These are phyloP conservation scores for Dilophus febrilis DNA, from an alignment of 2,888 invertebrate genomes.

Conservation along the genomic window DNA sequence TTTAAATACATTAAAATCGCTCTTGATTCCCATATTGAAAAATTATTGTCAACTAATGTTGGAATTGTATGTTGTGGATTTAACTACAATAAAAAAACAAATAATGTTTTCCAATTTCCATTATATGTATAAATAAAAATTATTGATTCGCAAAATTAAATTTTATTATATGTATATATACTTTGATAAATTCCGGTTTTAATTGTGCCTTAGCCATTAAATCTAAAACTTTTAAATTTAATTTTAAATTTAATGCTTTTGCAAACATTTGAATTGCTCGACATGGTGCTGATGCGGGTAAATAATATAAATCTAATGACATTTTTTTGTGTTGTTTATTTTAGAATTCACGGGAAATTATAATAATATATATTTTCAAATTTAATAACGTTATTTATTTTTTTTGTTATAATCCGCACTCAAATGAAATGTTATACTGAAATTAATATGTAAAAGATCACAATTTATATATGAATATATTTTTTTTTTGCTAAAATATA, in stretches of 20 bases:
- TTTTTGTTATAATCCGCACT: no score
- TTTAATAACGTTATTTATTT: no score
- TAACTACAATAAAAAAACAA: neutral
- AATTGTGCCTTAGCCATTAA: slow-evolving; percentile 39
- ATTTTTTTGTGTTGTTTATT: neutral
- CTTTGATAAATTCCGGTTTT: slow-evolving; percentile 44
- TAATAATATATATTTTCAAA: no score
- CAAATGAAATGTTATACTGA: no score
- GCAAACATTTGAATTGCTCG: slow-evolving; percentile 39
- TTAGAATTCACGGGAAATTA: no score
- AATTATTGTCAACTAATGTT: slow-evolving; percentile 4
- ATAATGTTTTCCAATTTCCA: neutral
- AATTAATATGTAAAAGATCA: no score
- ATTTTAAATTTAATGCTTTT: slow-evolving; percentile 37
- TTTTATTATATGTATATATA: no score
- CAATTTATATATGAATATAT: no score
- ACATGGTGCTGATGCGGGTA: slow-evolving; percentile 38
- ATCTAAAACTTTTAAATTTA: slow-evolving; percentile 37
- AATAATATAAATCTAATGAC: slow-evolving; percentile 36
- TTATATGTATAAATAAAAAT: no score
- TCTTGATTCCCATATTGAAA: slow-evolving; percentile 4
- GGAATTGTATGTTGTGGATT: slow-evolving; percentile 7
- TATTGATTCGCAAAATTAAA: neutral
- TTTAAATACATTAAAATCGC: slow-evolving; percentile 4
- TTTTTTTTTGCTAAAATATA: no score